Conservation (phyloP, 64 coral and sea anemone species). For the Pocillopora damicornis region DNA sequence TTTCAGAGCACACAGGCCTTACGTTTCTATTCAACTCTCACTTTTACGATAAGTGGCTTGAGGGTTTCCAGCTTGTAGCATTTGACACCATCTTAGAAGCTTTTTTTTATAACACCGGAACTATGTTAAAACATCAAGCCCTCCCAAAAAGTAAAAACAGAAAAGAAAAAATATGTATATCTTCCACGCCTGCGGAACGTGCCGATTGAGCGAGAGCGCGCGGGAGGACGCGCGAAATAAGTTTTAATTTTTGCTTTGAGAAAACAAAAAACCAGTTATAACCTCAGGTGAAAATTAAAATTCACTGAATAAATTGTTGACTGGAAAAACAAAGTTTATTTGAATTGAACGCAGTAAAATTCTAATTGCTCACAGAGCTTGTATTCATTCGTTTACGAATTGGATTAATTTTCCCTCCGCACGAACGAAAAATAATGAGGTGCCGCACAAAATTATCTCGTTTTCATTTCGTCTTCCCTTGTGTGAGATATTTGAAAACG, state of each 20-base stretch:
- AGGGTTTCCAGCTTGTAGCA: background rate
- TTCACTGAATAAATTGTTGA: background rate
- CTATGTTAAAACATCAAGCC: background rate
- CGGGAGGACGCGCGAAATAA: background rate
- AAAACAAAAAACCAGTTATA: background rate
- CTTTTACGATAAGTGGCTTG: slow-evolving; percentile 16
- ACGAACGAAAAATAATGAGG: background rate
- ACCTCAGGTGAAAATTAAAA: background rate
- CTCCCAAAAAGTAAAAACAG: background rate
- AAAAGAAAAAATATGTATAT: too few species aligned
- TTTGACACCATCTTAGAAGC: background rate
- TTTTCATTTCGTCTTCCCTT: too few species aligned
- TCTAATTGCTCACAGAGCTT: background rate
- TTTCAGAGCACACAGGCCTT: background rate
- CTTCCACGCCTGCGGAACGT: too few species aligned
- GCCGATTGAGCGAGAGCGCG: too few species aligned
- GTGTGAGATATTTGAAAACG: too few species aligned
- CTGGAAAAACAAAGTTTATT: background rate
- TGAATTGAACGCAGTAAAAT: background rate
- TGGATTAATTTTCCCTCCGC: background rate
- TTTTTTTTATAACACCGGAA: slow-evolving; percentile 10
- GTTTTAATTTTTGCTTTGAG: too few species aligned
- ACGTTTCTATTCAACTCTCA: slow-evolving; percentile 34
- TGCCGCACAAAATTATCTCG: background rate
- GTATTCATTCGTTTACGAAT: background rate